Evolutionary conservation across 92 coral and sea anemone species (phyloP).

Genomic region (Anthopleura xanthogrammica): DNA sequence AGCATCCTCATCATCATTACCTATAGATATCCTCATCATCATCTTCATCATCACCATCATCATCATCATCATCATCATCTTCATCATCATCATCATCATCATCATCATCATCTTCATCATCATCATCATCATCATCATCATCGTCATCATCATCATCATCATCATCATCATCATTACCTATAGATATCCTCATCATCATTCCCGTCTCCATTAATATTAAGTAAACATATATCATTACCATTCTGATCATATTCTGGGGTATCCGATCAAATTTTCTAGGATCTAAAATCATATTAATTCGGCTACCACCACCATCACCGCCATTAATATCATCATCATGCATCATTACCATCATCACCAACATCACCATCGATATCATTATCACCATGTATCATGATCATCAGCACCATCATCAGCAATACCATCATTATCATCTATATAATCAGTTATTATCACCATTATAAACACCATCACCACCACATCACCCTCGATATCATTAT

Average conservation of each 20-base stretch:
- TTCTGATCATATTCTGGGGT: too few species aligned
- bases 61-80: too few species aligned
- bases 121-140: neutral
- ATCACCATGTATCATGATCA: neutral
- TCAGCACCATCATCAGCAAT: neutral
- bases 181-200: too few species aligned
- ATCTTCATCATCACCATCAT: neutral
- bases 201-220: too few species aligned
- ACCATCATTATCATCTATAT: neutral
- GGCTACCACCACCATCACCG: too few species aligned
- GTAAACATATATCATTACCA: too few species aligned
- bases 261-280: too few species aligned
- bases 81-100: neutral
- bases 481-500: neutral
- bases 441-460: neutral
- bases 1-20: too few species aligned
- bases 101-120: neutral
- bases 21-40: neutral
- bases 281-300: too few species aligned
- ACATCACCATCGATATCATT: neutral
- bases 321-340: neutral
- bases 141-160: neutral
- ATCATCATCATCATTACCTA: neutral
- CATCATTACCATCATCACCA: neutral
- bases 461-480: neutral